Conservation (phyloP, 2,888 invertebrate genomes). For the Asteroscopus sphinx region DNA sequence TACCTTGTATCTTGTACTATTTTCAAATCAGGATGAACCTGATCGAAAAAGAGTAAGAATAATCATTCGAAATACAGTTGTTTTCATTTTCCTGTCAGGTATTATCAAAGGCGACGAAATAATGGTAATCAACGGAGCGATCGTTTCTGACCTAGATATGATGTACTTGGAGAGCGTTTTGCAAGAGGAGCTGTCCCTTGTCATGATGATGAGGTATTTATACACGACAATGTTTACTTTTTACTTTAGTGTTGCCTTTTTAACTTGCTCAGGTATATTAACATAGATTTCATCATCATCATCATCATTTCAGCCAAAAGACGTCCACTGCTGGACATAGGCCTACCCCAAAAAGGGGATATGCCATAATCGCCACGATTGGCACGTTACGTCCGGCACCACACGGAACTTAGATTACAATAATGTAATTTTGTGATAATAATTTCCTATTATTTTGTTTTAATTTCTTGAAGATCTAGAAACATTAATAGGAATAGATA, state of each 20-base stretch:
- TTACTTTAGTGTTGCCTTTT: slow-evolving; percentile 17
- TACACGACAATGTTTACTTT: slow-evolving; percentile 49
- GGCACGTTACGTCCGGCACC: too few relatives aligned
- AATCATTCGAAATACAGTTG: slow-evolving; percentile 71
- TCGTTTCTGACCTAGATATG: slow-evolving; percentile 99
- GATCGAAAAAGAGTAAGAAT: slow-evolving; percentile 64
- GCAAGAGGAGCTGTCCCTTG: slow-evolving; percentile 97
- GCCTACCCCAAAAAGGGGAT: too few relatives aligned
- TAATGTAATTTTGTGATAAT: neutral
- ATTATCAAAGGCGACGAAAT: slow-evolving; percentile 99
- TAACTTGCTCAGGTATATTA: neutral
- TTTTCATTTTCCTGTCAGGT: slow-evolving; percentile 91
- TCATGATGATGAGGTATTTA: slow-evolving; percentile 97
- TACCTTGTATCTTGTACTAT: slow-evolving; percentile 52
- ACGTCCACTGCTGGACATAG: too few relatives aligned
- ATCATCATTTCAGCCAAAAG: neutral
- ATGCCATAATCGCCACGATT: too few relatives aligned
- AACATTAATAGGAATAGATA: slow-evolving; percentile 3
- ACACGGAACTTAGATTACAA: too few relatives aligned
- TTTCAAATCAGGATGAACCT: slow-evolving; percentile 36
- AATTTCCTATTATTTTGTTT: neutral
- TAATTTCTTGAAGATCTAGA: neutral
- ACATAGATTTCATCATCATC: neutral
- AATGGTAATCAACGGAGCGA: slow-evolving; percentile 99
- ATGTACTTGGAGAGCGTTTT: slow-evolving; percentile 99